Base-by-base conservation (phyloP, 2,888 invertebrate genomes). In the Campoplex nolae region DNA sequence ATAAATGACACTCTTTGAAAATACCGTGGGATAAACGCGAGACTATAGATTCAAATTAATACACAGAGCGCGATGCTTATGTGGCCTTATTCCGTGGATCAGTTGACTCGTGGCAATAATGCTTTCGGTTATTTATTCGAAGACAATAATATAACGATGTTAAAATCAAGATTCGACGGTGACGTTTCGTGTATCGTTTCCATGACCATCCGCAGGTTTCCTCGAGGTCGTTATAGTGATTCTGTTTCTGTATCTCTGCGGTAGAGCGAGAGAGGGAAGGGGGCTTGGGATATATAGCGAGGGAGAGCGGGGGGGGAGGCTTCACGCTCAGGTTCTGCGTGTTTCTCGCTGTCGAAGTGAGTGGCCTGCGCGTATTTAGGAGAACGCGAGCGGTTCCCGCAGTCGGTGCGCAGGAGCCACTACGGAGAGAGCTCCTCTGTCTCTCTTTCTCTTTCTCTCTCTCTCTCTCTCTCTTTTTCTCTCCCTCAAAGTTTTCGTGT, bases 381-480 rank as follows among this genome's bases (percentile, higher is more conserved):
- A 75, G 83, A 87, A 87, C 87, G 83, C 76, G 79, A 70, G 79
- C 82, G 82, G 56, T 76, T 83, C 82, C 82, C 75, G 83, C 85
- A 87, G 87, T 87, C 85, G 87, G 85, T 87, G 87, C 87, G 87
- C 87, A 87, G 83, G 87, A 85, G 85, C 85, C 87, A 83, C 82
- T 77, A 85, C 79, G 87, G 79, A 71, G 71, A 58, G 86, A 70
- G 77, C 35, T 76, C 67, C 68, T 70, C 76, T 65, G 51, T 48
- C 35, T 73, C 58, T 48, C 32, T 84, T 23, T 76, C 35, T 56
- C 68, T 32, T 16, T 45, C 11, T 38, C 62, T 56, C 68, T 32
- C 23, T 45, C 23, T 45, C 62, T 38, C 56, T 71, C 54, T 38
- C 6, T 38, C 6, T 83, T 13, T 68, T 42, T 78, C 1, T 51